Conservation (phyloP, 2,797 vertebrate genomes). For the Manis crassicaudata region DNA sequence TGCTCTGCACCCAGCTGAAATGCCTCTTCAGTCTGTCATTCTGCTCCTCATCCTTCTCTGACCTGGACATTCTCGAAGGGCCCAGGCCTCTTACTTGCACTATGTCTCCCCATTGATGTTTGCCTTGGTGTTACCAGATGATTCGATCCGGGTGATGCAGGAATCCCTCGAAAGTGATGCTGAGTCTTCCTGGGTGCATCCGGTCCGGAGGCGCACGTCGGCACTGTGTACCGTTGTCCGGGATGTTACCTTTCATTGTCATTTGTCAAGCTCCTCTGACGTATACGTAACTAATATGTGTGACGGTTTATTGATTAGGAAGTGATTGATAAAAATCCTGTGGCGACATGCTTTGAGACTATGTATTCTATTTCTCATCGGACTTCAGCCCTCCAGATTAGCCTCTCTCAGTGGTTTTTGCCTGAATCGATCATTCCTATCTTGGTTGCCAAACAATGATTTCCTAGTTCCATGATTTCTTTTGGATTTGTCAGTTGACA, state of each 20-base stretch:
- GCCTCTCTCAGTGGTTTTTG: background rate
- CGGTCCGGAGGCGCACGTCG: accelerated
- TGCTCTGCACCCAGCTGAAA: accelerated
- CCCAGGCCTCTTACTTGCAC: background rate
- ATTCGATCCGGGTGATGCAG: background rate
- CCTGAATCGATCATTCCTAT: background rate
- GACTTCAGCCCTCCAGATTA: background rate
- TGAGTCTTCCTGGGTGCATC: background rate
- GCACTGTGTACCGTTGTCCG: accelerated
- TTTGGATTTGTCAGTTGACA: background rate
- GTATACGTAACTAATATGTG: background rate
- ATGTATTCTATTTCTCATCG: background rate
- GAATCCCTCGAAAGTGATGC: background rate
- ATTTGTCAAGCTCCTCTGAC: background rate
- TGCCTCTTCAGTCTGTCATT: accelerated
- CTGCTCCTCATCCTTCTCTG: background rate
- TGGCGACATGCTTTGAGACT: background rate
- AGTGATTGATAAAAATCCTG: background rate
- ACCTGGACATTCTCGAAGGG: background rate
- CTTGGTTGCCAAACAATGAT: background rate
- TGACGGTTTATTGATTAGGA: background rate
- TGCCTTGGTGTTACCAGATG: accelerated
- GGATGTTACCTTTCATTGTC: background rate
- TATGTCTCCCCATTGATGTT: background rate
- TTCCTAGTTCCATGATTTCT: background rate